Percentiles rank a stretch among this genome's conserved stretches.
phyloP scores from a whole-genome alignment of 1,140 invertebrate species.

The Drosophila paulistorum region DNA sequence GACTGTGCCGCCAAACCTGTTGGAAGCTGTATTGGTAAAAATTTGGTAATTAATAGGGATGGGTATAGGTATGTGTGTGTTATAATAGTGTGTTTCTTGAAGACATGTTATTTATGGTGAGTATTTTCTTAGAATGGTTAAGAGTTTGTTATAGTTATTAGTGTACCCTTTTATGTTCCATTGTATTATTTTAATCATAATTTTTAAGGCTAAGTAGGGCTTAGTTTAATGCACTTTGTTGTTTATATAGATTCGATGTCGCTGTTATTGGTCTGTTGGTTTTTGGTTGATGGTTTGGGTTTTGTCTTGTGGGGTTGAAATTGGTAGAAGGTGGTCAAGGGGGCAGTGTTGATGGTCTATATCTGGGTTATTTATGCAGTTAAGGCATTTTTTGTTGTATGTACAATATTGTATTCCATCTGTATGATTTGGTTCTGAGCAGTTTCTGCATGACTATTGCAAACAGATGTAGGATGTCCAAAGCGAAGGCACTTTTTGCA shows the following conservation, averaged over 20 bases:
- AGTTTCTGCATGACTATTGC: not conserved
- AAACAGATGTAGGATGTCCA: no score
- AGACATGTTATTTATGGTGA: not conserved
- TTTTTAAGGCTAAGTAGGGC: no score
- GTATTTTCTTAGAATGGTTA: not conserved
- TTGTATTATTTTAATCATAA: not conserved
- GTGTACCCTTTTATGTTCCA: not conserved
- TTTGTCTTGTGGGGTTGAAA: conserved; percentile 1
- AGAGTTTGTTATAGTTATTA: no score
- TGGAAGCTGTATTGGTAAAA: conserved; percentile 1
- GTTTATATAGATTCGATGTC: not conserved
- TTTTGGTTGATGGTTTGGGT: not conserved
- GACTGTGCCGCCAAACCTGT: not conserved
- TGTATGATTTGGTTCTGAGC: no score
- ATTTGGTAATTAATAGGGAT: no score
- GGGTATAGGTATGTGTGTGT: no score
- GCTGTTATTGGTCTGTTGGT: conserved; percentile 1
- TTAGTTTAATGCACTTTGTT: not conserved
- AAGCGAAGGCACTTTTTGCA: conserved; percentile 17
- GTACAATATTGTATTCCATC: no score
- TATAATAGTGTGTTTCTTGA: not conserved
- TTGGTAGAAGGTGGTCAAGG: no score
- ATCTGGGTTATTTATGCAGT: no score
- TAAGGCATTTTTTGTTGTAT: no score
- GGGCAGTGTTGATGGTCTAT: no score